A percentile compares a stretch with the other conserved stretches of the same genome.
phyloP scores from a whole-genome alignment of 92 coral and sea anemone species.

The Isaurus tuberculatus region DNA sequence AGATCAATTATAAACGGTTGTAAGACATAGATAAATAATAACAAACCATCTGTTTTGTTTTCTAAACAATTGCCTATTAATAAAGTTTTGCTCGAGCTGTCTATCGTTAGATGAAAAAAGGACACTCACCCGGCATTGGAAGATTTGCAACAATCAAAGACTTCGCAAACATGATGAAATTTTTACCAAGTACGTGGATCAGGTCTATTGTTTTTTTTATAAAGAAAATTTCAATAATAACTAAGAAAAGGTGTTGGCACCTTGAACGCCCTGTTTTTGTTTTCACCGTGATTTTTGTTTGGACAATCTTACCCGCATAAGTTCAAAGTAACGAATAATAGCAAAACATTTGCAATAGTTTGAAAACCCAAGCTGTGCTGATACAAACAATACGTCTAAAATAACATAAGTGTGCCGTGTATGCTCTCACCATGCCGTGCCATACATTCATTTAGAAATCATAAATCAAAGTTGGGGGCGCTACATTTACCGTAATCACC shows the following conservation, averaged over 20 bases:
- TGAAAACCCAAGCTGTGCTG: slow-evolving; percentile 30
- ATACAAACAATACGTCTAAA: slow-evolving; percentile 32
- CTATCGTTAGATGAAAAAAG: slow-evolving; percentile 11
- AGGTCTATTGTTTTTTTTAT: background rate
- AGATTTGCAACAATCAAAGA: background rate
- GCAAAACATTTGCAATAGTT: slow-evolving; percentile 21
- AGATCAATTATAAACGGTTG: slow-evolving; percentile 4
- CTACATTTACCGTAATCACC: slow-evolving; percentile 35
- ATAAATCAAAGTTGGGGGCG: slow-evolving; percentile 52
- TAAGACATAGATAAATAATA: background rate
- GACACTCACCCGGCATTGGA: slow-evolving; percentile 21
- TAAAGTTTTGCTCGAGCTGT: background rate
- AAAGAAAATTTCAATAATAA: background rate
- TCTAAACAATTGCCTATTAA: slow-evolving; percentile 11
- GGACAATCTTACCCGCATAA: background rate
- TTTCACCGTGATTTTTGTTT: background rate
- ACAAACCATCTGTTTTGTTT: slow-evolving; percentile 3
- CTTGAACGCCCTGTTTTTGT: background rate
- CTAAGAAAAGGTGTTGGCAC: background rate
- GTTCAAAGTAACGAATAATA: background rate
- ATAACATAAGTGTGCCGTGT: slow-evolving; percentile 29
- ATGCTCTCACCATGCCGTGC: slow-evolving; percentile 26
- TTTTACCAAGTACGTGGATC: background rate
- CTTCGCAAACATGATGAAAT: background rate
- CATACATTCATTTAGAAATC: slow-evolving; percentile 43